phyloP scores from a whole-genome alignment of 2,888 invertebrate genomes.

The Girardia tigrina region DNA sequence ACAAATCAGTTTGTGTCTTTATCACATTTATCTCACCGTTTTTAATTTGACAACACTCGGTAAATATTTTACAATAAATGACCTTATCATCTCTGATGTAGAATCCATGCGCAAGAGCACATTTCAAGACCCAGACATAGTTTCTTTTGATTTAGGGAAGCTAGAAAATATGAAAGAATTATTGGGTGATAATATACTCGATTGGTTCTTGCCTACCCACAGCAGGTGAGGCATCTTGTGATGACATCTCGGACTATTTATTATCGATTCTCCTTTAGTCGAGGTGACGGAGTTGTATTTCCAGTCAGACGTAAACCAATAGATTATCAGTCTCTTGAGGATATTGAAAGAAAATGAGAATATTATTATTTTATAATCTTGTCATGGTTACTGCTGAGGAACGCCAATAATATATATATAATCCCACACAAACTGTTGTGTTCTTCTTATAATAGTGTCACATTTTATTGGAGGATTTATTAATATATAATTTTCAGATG shows the following conservation, averaged over 20 bases:
- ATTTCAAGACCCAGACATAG: constrained; percentile 1
- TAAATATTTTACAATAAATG: not conserved
- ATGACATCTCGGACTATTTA: not conserved
- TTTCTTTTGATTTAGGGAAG: not conserved
- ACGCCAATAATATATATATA: too few species aligned
- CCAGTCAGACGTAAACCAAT: not conserved
- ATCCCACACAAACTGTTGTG: too few species aligned
- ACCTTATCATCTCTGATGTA: not conserved
- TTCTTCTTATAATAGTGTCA: too few species aligned
- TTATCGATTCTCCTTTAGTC: not conserved
- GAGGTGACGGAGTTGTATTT: not conserved
- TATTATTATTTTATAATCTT: too few species aligned
- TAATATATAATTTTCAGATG: too few species aligned
- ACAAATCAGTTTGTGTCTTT: not conserved
- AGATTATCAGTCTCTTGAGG: not conserved
- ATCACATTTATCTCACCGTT: constrained; percentile 6
- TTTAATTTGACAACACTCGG: not conserved
- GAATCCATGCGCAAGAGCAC: not conserved
- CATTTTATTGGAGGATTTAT: too few species aligned
- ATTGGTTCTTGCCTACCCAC: not conserved
- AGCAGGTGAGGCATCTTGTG: not conserved
- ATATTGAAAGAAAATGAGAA: too few species aligned
- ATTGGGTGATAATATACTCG: not conserved
- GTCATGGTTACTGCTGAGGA: too few species aligned
- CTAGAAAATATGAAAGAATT: constrained; percentile 12